Conservation (phyloP, 2,797 vertebrate species). For the Lagodon rhomboides region DNA sequence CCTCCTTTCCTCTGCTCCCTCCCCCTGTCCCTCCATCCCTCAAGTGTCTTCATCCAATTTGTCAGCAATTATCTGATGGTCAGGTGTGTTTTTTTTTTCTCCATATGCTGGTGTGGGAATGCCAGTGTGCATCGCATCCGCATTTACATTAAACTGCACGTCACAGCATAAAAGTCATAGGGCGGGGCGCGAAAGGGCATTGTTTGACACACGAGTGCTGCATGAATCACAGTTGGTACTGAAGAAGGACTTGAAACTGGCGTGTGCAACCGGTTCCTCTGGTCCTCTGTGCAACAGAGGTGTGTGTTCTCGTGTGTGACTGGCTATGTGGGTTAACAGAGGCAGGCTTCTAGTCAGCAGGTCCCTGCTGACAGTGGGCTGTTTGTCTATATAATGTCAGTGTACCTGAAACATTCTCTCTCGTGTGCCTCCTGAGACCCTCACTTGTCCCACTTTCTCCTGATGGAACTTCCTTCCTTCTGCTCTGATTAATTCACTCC, state of each 20-base stretch:
- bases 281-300: conserved; percentile 35
- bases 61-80: conserved; percentile 67
- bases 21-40: conserved; percentile 74
- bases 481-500: conserved; percentile 44
- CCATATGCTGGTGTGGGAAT: conserved; percentile 59
- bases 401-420: conserved; percentile 45
- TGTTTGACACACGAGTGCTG: conserved; percentile 57
- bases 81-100: conserved; percentile 73
- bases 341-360: conserved; percentile 49
- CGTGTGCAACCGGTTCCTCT: conserved; percentile 56
- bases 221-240: conserved; percentile 65
- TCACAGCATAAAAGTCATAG: conserved; percentile 34
- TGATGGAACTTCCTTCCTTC: conserved; percentile 57
- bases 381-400: conserved; percentile 51
- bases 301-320: conserved; percentile 49
- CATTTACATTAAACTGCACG: conserved; percentile 49
- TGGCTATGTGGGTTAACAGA: conserved; percentile 32
- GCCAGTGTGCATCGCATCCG: conserved; percentile 46
- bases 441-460: conserved; percentile 69
- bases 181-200: conserved; percentile 19
- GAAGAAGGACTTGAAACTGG: conserved; percentile 39
- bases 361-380: conserved; percentile 52
- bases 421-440: conserved; percentile 51
- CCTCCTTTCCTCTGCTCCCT: conserved; percentile 77
- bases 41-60: conserved; percentile 76